Conservation (phyloP, 2,797 vertebrate species). For the Botia almorhae region DNA sequence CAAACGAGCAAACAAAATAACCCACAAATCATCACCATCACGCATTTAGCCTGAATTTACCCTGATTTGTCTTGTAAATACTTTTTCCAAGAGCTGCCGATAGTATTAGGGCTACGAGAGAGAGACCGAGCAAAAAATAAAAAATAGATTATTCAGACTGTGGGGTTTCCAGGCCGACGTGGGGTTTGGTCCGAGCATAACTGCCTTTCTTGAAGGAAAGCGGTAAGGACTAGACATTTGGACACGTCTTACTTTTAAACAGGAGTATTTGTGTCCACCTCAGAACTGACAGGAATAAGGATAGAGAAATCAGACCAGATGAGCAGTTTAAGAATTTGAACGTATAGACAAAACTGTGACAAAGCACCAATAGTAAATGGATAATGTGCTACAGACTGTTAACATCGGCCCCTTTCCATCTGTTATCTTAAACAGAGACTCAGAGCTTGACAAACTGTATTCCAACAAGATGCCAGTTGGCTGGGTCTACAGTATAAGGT, state of each 20-base stretch:
- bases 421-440: neutral
- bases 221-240: neutral
- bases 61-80: slow-evolving; percentile 28
- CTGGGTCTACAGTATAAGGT: no score
- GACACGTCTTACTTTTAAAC: no score
- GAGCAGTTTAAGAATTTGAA: neutral
- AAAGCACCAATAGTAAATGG: no score
- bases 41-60: neutral
- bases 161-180: no score
- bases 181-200: neutral
- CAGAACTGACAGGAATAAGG: neutral
- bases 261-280: slow-evolving; percentile 1
- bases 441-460: neutral
- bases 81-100: neutral
- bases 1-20: slow-evolving; percentile 28
- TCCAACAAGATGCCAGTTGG: no score
- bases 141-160: neutral
- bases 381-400: no score
- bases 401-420: neutral
- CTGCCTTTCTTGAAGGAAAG: neutral
- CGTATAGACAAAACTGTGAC: neutral
- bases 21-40: neutral
- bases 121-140: slow-evolving; percentile 7
- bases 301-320: neutral
- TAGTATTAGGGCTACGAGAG: neutral